phyloP scores from a whole-genome alignment of 2,113 vertebrate genomes.

The Podiceps cristatus region DNA sequence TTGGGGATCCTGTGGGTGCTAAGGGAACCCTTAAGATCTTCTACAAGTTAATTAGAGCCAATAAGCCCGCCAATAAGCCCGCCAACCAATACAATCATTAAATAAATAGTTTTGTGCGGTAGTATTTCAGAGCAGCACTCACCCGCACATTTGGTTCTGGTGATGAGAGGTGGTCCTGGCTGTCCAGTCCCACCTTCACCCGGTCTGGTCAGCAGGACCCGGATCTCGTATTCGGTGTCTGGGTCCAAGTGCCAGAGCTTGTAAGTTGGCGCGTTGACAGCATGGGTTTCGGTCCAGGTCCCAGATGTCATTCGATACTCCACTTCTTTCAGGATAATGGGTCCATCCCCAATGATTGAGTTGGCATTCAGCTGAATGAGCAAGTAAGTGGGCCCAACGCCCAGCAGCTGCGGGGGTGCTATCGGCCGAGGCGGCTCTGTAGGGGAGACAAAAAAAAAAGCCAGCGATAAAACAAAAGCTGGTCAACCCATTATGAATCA shows the following conservation, averaged over 20 bases:
- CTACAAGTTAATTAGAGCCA: neutral
- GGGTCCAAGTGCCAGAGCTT: slow-evolving; percentile 98
- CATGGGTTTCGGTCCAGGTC: slow-evolving; percentile 95
- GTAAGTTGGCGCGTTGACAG: slow-evolving; percentile 95
- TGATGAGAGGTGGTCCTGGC: slow-evolving; percentile 92
- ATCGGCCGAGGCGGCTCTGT: slow-evolving; percentile 95
- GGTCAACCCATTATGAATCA: neutral
- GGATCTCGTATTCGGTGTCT: slow-evolving; percentile 96
- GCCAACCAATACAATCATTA: neutral
- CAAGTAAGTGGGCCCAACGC: slow-evolving; percentile 93
- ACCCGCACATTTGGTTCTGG: slow-evolving; percentile 98
- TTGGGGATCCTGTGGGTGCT: neutral
- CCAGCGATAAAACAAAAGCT: neutral
- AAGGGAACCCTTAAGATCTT: neutral
- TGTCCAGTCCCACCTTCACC: slow-evolving; percentile 95
- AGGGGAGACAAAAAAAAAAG: neutral
- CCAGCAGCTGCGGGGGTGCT: slow-evolving; percentile 94
- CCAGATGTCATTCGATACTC: slow-evolving; percentile 97
- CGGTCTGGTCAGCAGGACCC: slow-evolving; percentile 92
- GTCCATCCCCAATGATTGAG: slow-evolving; percentile 97
- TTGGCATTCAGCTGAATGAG: slow-evolving; percentile 98
- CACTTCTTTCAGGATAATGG: slow-evolving; percentile 96
- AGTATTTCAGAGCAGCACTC: neutral
- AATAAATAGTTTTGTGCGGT: accelerated
- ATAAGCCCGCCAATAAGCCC: neutral